Percentiles rank a stretch among this genome's conserved stretches.
Conservation (phyloP, 2,797 vertebrate species). For the Schizothorax lantsangensis region DNA sequence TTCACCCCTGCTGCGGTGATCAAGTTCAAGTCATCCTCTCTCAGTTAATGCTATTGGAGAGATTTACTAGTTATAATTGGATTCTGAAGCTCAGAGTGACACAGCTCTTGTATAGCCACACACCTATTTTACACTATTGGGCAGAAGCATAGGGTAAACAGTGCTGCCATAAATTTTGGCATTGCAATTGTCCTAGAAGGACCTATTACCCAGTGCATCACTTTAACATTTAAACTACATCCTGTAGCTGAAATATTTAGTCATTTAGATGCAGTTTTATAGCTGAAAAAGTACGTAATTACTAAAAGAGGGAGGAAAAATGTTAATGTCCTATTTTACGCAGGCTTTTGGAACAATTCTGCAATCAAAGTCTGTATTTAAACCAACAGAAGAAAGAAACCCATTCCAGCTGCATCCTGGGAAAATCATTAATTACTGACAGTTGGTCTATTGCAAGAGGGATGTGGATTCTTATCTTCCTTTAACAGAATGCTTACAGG, state of each 20-base stretch:
- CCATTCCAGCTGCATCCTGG: conserved; percentile 13
- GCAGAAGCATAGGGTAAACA: background rate
- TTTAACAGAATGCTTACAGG: background rate
- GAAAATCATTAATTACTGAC: conserved; percentile 25
- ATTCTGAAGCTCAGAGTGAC: conserved; percentile 64
- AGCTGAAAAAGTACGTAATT: background rate
- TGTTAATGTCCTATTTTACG: background rate
- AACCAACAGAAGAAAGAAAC: background rate
- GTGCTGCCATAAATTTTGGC: too few relatives aligned
- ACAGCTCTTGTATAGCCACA: conserved; percentile 21
- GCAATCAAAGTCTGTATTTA: background rate
- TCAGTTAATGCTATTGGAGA: conserved; percentile 48
- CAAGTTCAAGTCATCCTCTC: conserved; percentile 32
- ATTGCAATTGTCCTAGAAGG: background rate
- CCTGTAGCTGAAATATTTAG: background rate
- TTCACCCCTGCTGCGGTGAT: background rate
- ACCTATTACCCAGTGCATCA: background rate
- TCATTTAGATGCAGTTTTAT: background rate
- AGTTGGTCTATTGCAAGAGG: background rate
- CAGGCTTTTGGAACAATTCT: background rate
- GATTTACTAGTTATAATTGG: conserved; percentile 71
- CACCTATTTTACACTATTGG: conserved; percentile 23
- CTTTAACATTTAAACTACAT: conserved; percentile 9
- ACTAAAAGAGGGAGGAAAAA: background rate
- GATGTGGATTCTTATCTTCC: conserved; percentile 14